These are phyloP conservation scores for Drosophila quadrilineata DNA, from an alignment of 1,140 invertebrate genomes.

Conservation along the genomic window DNA sequence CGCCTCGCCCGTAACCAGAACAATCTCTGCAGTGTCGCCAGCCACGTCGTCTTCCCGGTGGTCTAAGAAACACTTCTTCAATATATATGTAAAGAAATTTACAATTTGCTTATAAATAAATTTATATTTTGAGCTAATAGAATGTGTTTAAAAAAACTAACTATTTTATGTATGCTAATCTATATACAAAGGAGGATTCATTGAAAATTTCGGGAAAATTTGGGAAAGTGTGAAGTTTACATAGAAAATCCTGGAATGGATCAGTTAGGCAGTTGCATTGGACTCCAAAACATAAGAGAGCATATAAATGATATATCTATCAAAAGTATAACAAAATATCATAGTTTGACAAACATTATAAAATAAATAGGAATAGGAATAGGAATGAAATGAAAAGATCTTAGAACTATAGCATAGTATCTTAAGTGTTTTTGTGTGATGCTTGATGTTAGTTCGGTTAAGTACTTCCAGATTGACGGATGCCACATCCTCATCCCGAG, in stretches of 20 bases:
- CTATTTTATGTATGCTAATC: too few relatives aligned
- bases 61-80: not conserved
- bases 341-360: too few relatives aligned
- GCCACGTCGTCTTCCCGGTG: not conserved
- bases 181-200: too few relatives aligned
- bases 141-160: constrained; percentile 21
- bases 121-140: constrained; percentile 4
- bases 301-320: too few relatives aligned
- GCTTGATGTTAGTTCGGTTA: constrained; percentile 45
- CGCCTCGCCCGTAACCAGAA: constrained; percentile 83
- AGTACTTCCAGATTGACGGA: too few relatives aligned
- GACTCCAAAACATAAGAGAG: too few relatives aligned
- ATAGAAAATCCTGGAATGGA: too few relatives aligned
- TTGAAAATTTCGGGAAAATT: too few relatives aligned
- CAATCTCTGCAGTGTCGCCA: constrained; percentile 13
- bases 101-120: too few relatives aligned
- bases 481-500: too few relatives aligned
- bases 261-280: too few relatives aligned
- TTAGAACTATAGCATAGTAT: not conserved
- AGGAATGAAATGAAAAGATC: not conserved
- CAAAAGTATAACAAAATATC: too few relatives aligned
- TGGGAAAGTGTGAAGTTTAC: not conserved
- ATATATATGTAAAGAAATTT: not conserved
- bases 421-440: constrained; percentile 1
- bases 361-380: not conserved